These are phyloP conservation scores for Salpingus planirostris DNA, from an alignment of 2,888 invertebrate species.

Conservation along the genomic window DNA sequence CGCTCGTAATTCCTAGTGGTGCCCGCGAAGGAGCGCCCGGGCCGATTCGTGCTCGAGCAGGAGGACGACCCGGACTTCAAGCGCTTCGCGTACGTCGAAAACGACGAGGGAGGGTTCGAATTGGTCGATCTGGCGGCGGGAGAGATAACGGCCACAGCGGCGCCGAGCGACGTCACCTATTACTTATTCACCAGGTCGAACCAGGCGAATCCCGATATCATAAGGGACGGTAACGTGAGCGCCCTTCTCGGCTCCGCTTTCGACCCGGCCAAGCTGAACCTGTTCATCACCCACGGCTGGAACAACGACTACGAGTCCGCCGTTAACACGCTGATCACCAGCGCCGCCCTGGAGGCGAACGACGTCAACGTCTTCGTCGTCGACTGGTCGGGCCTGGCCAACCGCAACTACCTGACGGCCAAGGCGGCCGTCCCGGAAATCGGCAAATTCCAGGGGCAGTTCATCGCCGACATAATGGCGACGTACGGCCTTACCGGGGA, in stretches of 20 bases:
- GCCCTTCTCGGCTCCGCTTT: conserved; percentile 13
- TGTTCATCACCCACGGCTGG: conserved; percentile 36
- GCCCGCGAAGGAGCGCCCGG: neutral
- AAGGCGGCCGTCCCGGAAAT: conserved; percentile 19
- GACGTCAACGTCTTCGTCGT: conserved; percentile 34
- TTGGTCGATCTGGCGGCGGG: conserved; percentile 5
- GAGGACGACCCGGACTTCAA: conserved; percentile 7
- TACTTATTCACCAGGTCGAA: conserved; percentile 22
- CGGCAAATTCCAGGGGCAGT: conserved; percentile 15
- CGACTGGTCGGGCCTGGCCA: conserved; percentile 28
- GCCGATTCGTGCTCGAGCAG: neutral
- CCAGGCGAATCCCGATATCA: conserved; percentile 5
- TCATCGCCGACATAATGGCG: conserved; percentile 21
- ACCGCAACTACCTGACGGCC: conserved; percentile 19
- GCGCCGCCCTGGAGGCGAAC: conserved; percentile 19
- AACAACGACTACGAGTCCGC: conserved; percentile 22
- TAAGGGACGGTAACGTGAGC: conserved; percentile 11
- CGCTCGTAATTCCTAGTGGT: too few species aligned
- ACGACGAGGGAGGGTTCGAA: conserved; percentile 3
- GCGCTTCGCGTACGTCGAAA: conserved; percentile 6
- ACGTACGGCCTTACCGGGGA: conserved; percentile 17
- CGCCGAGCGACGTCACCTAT: conserved; percentile 19
- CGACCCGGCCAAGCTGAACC: conserved; percentile 18
- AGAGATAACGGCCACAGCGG: conserved; percentile 5
- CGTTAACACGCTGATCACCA: conserved; percentile 20